These are phyloP conservation scores for Hypotaenidia okinawae DNA, from an alignment of 2,797 vertebrate genomes.

Conservation along the genomic window DNA sequence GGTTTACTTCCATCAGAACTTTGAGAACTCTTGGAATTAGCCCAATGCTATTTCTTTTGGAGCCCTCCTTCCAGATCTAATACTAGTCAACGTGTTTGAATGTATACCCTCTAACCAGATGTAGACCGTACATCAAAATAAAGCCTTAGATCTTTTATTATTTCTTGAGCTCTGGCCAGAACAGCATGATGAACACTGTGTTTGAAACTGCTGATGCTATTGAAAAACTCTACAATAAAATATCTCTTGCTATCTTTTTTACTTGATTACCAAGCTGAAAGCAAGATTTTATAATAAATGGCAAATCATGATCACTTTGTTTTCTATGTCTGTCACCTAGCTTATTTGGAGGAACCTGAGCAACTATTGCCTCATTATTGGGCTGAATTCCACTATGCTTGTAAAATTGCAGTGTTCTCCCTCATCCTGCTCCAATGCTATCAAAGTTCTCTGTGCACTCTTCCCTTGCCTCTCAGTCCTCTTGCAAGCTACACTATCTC, in stretches of 20 bases:
- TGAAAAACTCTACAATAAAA: constrained; percentile 63
- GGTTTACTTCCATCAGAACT: neutral
- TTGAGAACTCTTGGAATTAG: neutral
- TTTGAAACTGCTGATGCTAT: constrained; percentile 71
- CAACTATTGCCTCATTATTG: constrained; percentile 1
- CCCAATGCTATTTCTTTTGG: neutral
- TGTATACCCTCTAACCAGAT: constrained; percentile 41
- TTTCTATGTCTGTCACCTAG: constrained; percentile 42
- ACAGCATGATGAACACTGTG: constrained; percentile 64
- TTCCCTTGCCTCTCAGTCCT: neutral
- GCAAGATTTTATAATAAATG: constrained; percentile 66
- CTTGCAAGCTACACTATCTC: neutral
- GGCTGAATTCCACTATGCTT: constrained; percentile 1
- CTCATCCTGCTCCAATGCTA: neutral
- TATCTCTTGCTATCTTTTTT: constrained; percentile 55
- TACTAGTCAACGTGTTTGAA: neutral
- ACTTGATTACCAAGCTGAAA: constrained; percentile 69
- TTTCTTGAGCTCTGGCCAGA: constrained; percentile 54
- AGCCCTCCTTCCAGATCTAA: neutral
- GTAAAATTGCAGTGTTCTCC: neutral
- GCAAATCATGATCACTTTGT: constrained; percentile 56
- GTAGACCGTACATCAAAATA: constrained; percentile 61
- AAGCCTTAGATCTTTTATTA: constrained; percentile 67
- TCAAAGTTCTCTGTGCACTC: neutral
- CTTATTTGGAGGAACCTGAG: constrained; percentile 30